Conservation (phyloP, 1,140 invertebrate genomes). For the Vollenhovia emeryi region DNA sequence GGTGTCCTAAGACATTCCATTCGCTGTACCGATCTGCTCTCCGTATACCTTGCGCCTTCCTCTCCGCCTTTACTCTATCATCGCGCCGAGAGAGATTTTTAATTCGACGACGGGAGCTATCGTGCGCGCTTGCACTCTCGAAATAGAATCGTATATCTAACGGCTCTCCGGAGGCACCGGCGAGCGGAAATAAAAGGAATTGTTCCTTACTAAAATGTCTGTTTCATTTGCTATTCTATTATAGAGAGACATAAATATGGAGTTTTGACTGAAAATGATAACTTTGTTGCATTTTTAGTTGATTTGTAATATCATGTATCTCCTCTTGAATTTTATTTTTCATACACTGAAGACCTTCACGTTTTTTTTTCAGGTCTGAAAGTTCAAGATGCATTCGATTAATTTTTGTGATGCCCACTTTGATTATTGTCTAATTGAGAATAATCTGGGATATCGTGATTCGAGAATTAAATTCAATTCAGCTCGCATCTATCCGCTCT, state of each 20-base stretch:
- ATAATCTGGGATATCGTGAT: background rate
- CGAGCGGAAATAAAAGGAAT: background rate
- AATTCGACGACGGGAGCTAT: slow-evolving; percentile 53
- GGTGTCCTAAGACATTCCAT: slow-evolving; percentile 67
- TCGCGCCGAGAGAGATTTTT: slow-evolving; percentile 34
- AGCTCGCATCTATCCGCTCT: background rate
- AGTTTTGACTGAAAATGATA: background rate
- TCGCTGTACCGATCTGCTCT: slow-evolving; percentile 47
- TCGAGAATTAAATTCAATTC: slow-evolving; percentile 9
- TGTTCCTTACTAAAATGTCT: background rate
- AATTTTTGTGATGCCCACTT: background rate
- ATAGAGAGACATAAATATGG: background rate
- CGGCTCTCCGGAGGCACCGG: background rate
- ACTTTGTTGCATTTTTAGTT: background rate
- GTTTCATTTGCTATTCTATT: background rate
- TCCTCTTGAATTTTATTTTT: background rate
- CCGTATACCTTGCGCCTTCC: background rate
- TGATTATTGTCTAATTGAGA: background rate
- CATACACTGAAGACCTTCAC: background rate
- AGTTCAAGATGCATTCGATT: background rate
- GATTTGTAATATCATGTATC: background rate
- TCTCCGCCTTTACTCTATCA: background rate
- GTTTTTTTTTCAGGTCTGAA: background rate
- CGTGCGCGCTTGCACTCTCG: background rate
- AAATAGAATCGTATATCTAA: slow-evolving; percentile 44